Percentiles rank a stretch among this genome's conserved stretches.
These are phyloP conservation scores for Aurelia sp. DNA, from an alignment of 30 jellyfish, hydroid and myxozoan species.

Conservation along the genomic window DNA sequence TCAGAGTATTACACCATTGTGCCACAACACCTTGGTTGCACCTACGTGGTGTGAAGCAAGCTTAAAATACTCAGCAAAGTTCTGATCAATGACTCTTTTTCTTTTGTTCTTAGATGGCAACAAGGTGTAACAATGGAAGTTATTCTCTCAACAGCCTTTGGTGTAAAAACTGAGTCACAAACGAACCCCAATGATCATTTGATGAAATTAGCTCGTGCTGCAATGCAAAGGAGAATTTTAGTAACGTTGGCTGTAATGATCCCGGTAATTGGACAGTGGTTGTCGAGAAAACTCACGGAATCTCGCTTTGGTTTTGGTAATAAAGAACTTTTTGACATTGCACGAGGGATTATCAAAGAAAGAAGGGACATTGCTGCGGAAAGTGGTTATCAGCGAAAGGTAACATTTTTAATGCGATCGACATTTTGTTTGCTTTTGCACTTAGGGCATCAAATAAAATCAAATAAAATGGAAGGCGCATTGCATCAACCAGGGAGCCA, in stretches of 20 bases:
- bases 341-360: conserved; percentile 36
- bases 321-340: conserved; percentile 22
- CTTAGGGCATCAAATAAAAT: too few species aligned
- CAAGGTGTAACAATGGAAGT: conserved; percentile 57
- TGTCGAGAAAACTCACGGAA: not conserved
- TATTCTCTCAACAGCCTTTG: conserved; percentile 64
- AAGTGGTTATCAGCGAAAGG: not conserved
- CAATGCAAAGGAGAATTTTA: conserved; percentile 12
- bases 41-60: too few species aligned
- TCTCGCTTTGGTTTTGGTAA: conserved; percentile 36
- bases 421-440: too few species aligned
- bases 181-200: conserved; percentile 67
- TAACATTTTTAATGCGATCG: not conserved
- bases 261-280: conserved; percentile 47
- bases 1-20: too few species aligned
- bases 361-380: not conserved
- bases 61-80: too few species aligned
- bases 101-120: conserved; percentile 30
- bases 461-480: too few species aligned
- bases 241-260: conserved; percentile 9
- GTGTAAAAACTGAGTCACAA: conserved; percentile 55
- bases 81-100: not conserved
- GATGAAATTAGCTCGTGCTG: conserved; percentile 28
- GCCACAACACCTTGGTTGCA: too few species aligned
- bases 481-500: too few species aligned